A percentile compares a stretch with the other conserved stretches of the same genome.
phyloP scores from a whole-genome alignment of 2,888 invertebrate genomes.

The Odontothrips loti region DNA sequence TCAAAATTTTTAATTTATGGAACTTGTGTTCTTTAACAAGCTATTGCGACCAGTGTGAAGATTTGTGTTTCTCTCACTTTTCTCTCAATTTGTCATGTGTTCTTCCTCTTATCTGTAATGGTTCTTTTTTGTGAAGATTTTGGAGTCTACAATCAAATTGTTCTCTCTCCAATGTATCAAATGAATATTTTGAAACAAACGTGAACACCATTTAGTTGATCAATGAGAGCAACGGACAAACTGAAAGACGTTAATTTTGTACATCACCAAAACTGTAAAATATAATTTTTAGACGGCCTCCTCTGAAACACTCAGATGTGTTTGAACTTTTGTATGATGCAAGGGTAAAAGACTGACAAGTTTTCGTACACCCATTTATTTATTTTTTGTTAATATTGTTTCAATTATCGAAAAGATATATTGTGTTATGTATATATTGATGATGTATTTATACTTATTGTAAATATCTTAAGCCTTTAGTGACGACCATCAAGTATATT shows the following conservation, averaged over 20 bases:
- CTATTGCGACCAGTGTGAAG: not conserved
- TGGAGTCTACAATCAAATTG: too few relatives aligned
- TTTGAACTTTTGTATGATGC: constrained; percentile 1
- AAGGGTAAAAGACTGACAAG: constrained; percentile 26
- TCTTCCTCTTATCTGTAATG: not conserved
- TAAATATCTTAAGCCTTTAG: constrained; percentile 6
- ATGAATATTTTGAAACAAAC: not conserved
- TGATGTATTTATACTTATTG: not conserved
- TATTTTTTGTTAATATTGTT: constrained; percentile 1
- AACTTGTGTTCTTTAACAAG: not conserved
- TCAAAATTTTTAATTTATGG: not conserved
- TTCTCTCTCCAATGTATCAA: too few relatives aligned
- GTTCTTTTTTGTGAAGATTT: too few relatives aligned
- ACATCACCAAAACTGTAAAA: not conserved
- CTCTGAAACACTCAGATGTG: not conserved
- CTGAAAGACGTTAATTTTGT: not conserved
- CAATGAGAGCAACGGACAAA: not conserved
- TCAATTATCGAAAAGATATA: not conserved
- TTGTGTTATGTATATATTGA: not conserved
- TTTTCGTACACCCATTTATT: constrained; percentile 19
- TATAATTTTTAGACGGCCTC: not conserved
- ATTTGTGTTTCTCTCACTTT: not conserved
- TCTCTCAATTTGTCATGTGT: not conserved
- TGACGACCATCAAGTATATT: not conserved
- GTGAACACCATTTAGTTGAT: not conserved